Evolutionary conservation across 2,888 invertebrate genomes (phyloP).

Genomic region (Amiota mariae): DNA sequence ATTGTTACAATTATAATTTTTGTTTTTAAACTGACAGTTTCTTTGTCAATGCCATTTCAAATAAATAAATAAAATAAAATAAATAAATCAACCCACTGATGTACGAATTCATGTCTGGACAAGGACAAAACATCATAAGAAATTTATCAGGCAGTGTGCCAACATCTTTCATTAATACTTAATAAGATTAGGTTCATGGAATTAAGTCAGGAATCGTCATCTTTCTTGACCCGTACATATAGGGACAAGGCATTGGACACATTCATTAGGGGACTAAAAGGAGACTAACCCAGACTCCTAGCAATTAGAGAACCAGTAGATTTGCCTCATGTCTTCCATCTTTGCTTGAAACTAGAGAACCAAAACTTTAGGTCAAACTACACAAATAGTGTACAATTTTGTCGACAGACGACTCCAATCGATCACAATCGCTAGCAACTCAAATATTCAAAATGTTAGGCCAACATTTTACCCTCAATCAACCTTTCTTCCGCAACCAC

Average conservation of each 20-base stretch:
- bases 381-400: not conserved
- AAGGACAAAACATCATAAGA: no score
- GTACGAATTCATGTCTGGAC: no score
- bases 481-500: not conserved
- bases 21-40: no score
- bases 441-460: not conserved
- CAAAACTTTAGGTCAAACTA: conserved; percentile 29
- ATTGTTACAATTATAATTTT: no score
- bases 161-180: no score
- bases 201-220: conserved; percentile 34
- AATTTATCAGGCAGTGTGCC: no score
- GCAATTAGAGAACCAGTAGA: conserved; percentile 42
- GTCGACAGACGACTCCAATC: not conserved
- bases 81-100: no score
- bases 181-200: conserved; percentile 41
- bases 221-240: conserved; percentile 34
- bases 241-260: conserved; percentile 47
- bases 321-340: conserved; percentile 40
- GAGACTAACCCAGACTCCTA: conserved; percentile 45
- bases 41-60: no score
- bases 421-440: not conserved
- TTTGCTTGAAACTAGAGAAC: conserved; percentile 42
- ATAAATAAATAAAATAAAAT: no score
- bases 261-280: no score
- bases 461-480: not conserved